Base-by-base conservation (phyloP, 1,140 invertebrate genomes). In the Pentalonia nigronervosa region DNA sequence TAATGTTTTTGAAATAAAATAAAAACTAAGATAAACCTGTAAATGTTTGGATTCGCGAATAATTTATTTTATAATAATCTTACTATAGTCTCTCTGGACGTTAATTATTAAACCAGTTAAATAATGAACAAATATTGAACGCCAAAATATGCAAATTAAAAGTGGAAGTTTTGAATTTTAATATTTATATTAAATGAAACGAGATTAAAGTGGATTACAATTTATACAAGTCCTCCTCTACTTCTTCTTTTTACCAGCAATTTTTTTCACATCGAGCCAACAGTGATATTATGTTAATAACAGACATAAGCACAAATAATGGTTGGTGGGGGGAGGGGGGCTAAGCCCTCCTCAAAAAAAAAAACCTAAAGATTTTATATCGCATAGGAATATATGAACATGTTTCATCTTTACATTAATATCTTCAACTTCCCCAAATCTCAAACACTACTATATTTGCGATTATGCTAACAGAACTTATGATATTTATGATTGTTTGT, bases 51-150 rank as follows among this genome's bases (percentile, higher is more conserved):
- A 86, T 86, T 86, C 11, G 0, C 36, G 84, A 47, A 86, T 86
- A 30, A 86, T 86, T 86, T 47, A 86, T 86, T 86, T 47, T 47
- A 86, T 47, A 45, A 86, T 86, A 30, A 86, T 86, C 45, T 14
- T 84, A 84, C 25, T 23, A 53, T 53, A 36, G 34, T 84, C 36
- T 84, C 81, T 36, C 8, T 7, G 36, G 81, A 25, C 81, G 21
- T 23, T 21, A 41, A 84, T 36, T 67, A 84, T 36, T 67, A 67
- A 41, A 84, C 21, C 17, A 84, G 21, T 84, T 0, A 23, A 84
- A 84, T 41, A 83, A 36, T 2, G 3, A 84, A 45, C 21, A 25
- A 84, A 84, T 41, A 36, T 47, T 14, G 36, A 30, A 84, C 23
- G 0, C 23, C 41, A 1, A 41, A 86, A 47, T 86, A 47, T 30